Base-by-base conservation (phyloP, 2,797 vertebrate species). In the Selene dorsalis region DNA sequence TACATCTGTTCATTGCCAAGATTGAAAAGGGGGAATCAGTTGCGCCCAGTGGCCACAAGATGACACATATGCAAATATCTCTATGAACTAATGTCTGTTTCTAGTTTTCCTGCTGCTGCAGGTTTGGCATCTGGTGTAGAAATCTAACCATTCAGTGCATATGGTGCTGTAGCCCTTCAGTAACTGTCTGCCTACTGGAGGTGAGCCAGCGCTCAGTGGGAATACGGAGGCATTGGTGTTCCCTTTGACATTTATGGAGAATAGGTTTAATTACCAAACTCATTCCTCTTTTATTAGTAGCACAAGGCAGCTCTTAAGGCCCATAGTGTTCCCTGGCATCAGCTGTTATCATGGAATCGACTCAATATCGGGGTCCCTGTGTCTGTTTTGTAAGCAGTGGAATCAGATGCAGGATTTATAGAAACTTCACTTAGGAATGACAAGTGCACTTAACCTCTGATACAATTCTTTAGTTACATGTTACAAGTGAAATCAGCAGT, bases 221-320 rank as follows among this genome's bases (percentile, higher is more conserved):
- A 80, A 75, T 41, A 59, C 57, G 1, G 63, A 75, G 45, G 61
- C 22, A 57, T 69, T 75, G 68, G 53, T 74, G 82, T 67, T 77
- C 57, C 62, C 53, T 60, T 24, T 90, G 88, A 91, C 86, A 90
- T 90, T 92, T 87, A 79, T 57, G 55, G 61, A 66, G 68, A 83
- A 47, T 38, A 52, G 45, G 55, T 87, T 84, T 91, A 90, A 92
- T 92, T 82, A 88, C 45, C 17, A 45, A 50, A 73, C 57, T 75
- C 75, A 77, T 84, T 70, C 66, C 45, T 18, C n/a, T 70, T 83
- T 87, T 81, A 86, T 76, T 88, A 67, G 77, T 67, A 77, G 62
- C 70, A 73, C 35, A 59, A 22, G 26, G 52, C 76, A 73, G 73
- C 41, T 78, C 26, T 70, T 59, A 26, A 10, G 32, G 60, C 24